These are phyloP conservation scores for Helostoma temminkii DNA, from an alignment of 2,797 vertebrate species.

Conservation along the genomic window DNA sequence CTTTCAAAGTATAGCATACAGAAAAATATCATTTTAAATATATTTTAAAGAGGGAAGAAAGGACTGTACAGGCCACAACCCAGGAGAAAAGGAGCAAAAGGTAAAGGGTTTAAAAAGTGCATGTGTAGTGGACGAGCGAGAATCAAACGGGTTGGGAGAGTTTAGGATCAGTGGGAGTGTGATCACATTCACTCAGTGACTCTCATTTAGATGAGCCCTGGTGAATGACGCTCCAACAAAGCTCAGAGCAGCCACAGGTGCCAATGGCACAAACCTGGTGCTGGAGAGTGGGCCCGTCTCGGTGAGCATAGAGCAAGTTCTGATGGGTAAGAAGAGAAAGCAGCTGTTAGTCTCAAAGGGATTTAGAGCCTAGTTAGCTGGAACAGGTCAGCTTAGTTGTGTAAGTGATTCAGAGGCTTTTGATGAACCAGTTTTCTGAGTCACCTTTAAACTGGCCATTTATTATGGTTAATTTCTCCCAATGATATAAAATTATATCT, in stretches of 20 bases:
- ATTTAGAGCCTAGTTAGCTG: constrained; percentile 8
- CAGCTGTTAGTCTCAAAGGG: constrained; percentile 72
- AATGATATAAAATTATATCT: too few species aligned
- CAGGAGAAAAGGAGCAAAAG: constrained; percentile 38
- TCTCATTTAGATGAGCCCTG: constrained; percentile 35
- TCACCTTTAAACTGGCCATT: constrained; percentile 9
- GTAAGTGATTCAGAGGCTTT: not conserved
- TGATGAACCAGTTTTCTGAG: not conserved
- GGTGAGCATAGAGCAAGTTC: constrained; percentile 84
- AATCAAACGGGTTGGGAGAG: constrained; percentile 30
- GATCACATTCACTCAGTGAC: constrained; percentile 63
- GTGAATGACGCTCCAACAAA: constrained; percentile 67
- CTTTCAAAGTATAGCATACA: not conserved
- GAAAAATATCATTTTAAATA: not conserved
- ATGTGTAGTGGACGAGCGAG: too few species aligned
- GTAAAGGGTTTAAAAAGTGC: constrained; percentile 33
- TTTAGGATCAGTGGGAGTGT: constrained; percentile 41
- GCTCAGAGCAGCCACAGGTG: constrained; percentile 73
- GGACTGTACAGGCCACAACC: constrained; percentile 20
- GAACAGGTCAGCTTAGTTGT: constrained; percentile 4
- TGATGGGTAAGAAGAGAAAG: constrained; percentile 83
- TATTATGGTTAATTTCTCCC: too few species aligned
- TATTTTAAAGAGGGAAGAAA: not conserved
- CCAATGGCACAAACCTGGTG: constrained; percentile 83
- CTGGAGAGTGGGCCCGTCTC: constrained; percentile 76